phyloP scores from a whole-genome alignment of 2,113 vertebrate species.

The Podarcis muralis region DNA sequence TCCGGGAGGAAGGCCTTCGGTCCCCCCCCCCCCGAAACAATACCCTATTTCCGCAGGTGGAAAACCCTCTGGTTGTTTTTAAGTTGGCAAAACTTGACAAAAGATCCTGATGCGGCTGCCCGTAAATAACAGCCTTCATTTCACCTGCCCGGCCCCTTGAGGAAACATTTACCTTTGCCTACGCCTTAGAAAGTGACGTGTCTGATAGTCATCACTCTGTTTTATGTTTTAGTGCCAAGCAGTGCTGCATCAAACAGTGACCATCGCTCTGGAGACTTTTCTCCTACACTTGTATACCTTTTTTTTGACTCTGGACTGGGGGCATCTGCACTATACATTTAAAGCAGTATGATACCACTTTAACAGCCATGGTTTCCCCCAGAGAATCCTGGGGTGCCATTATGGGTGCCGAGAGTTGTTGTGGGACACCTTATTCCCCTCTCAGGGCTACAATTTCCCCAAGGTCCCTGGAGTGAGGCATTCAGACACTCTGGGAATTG shows the following conservation, averaged over 20 bases:
- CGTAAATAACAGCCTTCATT: background rate
- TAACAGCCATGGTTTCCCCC: too few species aligned
- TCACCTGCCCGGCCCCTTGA: background rate
- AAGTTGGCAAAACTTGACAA: too few species aligned
- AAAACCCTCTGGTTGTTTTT: background rate
- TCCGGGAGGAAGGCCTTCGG: too few species aligned
- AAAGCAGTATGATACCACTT: too few species aligned
- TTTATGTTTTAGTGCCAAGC: background rate
- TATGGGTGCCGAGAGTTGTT: too few species aligned
- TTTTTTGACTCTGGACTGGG: too few species aligned
- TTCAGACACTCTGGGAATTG: too few species aligned
- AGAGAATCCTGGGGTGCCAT: background rate
- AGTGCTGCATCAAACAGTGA: background rate
- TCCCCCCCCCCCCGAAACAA: background rate
- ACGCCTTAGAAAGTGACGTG: background rate
- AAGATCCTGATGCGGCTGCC: background rate
- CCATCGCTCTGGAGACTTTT: background rate
- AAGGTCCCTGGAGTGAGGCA: too few species aligned
- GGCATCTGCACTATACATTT: too few species aligned
- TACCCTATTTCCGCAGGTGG: background rate
- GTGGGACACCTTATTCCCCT: too few species aligned
- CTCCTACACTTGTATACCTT: too few species aligned
- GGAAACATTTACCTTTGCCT: background rate
- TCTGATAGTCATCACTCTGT: background rate
- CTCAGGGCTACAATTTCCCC: too few species aligned